A percentile compares a stretch with the other conserved stretches of the same genome.
Evolutionary conservation across 2,888 invertebrate species (phyloP).

Genomic region (Terebella lapidaria): DNA sequence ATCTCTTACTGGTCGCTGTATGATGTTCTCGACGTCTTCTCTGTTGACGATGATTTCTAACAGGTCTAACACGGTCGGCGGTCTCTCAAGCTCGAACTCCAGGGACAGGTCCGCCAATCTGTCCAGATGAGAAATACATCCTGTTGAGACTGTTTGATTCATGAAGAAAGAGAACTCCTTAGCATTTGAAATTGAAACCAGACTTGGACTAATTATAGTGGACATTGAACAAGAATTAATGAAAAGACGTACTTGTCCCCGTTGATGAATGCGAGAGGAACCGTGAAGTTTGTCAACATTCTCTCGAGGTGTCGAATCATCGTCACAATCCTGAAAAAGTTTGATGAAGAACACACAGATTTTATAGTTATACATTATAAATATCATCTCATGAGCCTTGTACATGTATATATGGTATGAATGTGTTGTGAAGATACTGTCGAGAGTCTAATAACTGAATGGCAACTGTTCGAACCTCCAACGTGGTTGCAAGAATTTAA

Average conservation of each 20-base stretch:
- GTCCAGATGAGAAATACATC: no score
- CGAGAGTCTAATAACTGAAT: no score
- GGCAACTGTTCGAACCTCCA: no score
- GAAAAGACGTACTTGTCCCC: slow-evolving; percentile 46
- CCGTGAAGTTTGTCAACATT: slow-evolving; percentile 40
- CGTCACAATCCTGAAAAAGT: slow-evolving; percentile 44
- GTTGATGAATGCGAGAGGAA: slow-evolving; percentile 50
- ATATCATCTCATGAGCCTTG: no score
- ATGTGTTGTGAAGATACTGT: no score
- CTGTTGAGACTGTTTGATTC: not conserved
- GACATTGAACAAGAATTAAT: no score
- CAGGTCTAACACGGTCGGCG: slow-evolving; percentile 42
- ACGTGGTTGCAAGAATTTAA: no score
- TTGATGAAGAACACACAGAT: no score
- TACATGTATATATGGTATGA: no score
- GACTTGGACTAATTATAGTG: not conserved
- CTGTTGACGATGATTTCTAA: slow-evolving; percentile 46
- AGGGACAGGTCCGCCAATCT: slow-evolving; percentile 48
- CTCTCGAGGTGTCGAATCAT: slow-evolving; percentile 42
- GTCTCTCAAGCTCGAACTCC: slow-evolving; percentile 47
- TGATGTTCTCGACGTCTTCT: slow-evolving; percentile 47
- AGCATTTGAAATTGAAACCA: no score
- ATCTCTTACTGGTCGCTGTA: slow-evolving; percentile 44
- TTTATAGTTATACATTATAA: no score
- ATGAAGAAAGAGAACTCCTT: not conserved